phyloP scores from a whole-genome alignment of 2,113 vertebrate species.

The Erinaceus europaeus region DNA sequence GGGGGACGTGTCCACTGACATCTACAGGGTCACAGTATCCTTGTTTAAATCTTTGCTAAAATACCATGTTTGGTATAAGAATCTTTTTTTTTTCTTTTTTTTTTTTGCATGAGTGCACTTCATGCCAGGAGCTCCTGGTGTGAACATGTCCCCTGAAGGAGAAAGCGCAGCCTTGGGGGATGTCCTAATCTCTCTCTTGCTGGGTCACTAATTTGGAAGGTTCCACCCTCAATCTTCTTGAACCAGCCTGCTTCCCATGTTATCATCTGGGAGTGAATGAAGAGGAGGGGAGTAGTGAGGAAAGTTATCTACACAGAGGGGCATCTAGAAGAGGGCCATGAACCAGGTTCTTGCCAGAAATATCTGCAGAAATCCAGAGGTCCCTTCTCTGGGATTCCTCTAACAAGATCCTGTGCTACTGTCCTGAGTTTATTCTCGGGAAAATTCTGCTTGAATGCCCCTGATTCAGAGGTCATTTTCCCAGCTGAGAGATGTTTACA shows the following conservation, averaged over 20 bases:
- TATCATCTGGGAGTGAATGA: not conserved
- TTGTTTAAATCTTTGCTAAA: not conserved
- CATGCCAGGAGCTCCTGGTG: not conserved
- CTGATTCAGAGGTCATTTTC: not conserved
- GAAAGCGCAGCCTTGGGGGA: not conserved
- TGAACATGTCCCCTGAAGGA: not conserved
- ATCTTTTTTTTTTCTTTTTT: no score
- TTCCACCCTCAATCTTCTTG: not conserved
- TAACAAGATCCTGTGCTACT: not conserved
- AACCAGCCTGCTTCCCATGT: not conserved
- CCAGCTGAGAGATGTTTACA: conserved; percentile 64
- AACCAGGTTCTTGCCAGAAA: not conserved
- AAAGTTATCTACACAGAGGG: not conserved
- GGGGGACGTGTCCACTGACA: no score
- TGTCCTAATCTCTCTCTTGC: not conserved
- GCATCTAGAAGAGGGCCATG: not conserved
- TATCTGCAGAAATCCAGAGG: not conserved
- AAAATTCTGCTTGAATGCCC: conserved; percentile 41
- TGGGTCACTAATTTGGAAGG: not conserved
- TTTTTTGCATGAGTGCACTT: no score
- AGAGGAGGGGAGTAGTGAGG: not conserved
- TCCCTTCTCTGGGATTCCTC: not conserved
- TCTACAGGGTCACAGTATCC: no score
- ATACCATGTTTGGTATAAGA: not conserved
- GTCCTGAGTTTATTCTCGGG: conserved; percentile 52